Evolutionary conservation across 2,797 vertebrate genomes (phyloP), one percentile per base, ranked within the genome.

Genomic region (Pyrocephalus nanus): DNA sequence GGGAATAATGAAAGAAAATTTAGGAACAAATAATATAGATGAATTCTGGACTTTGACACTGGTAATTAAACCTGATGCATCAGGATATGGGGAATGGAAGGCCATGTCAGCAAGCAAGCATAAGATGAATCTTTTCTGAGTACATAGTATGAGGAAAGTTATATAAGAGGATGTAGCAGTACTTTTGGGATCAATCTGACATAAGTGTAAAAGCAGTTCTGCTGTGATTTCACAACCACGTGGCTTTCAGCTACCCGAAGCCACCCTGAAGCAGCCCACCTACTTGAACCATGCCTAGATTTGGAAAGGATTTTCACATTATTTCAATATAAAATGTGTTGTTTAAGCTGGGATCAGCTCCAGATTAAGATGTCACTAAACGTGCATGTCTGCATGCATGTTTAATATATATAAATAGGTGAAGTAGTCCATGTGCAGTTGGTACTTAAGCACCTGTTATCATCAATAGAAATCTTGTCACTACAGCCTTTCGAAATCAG

Each of bases 181-280:
- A 45, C 22, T 55, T 73, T 45, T 47, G 45, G 38, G 78, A 67
- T 82, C 60, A 74, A 72, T 60, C 42, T 87, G 71, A 91, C 62
- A 20, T 50, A 86, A 84, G 60, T 65, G 87, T 65, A 93, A 93
- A 93, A 83, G 57, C 57, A 74, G 30, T 87, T 94, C 74, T 78
- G 50, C 54, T 75, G 19, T 45, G 43, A n/a, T 85, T 94, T 92
- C 80, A 88, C 73, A 81, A 73, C 19, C 17, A 78, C n/a, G 43
- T 20, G 9, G 27, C 54, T 87, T 73, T 79, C 53, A 87, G 58
- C 51, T 85, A 60, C 47, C 20, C 27, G 32, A 93, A 76, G 36
- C 25, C 42, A 93, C 42, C 10, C 48, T 66, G 64, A 85, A 92
- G 51, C 57, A 86, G 42, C 38, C 47, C 50, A 90, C 66, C 45